phyloP scores from a whole-genome alignment of 2,113 vertebrate species.

The Geococcyx californianus region DNA sequence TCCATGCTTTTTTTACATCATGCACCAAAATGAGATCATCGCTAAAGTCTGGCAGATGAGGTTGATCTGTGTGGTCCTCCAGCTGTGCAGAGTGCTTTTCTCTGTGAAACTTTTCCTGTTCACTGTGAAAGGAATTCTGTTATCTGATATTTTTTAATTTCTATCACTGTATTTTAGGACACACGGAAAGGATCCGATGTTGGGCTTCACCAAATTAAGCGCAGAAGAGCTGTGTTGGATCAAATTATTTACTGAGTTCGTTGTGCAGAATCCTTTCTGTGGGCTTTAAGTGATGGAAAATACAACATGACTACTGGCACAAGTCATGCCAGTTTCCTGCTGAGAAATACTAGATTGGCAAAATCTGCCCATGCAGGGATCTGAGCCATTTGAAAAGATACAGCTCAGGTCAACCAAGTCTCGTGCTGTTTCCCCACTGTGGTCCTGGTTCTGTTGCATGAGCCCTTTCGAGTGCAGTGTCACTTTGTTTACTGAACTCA shows the following conservation, averaged over 20 bases:
- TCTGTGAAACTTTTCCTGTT: slow-evolving; percentile 50
- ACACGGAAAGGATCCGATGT: neutral
- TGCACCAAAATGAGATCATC: slow-evolving; percentile 58
- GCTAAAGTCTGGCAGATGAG: slow-evolving; percentile 41
- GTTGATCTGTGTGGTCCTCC: slow-evolving; percentile 65
- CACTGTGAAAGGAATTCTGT: neutral
- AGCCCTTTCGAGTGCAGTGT: neutral
- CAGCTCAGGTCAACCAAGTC: neutral
- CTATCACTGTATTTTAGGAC: neutral
- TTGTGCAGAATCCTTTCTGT: neutral
- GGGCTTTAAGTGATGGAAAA: neutral
- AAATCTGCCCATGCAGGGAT: neutral
- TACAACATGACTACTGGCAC: neutral
- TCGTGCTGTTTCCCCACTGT: neutral
- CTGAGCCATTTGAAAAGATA: neutral
- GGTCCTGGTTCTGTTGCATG: neutral
- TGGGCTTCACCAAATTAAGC: neutral
- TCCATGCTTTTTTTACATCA: slow-evolving; percentile 37
- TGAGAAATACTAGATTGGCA: neutral
- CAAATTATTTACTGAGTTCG: neutral
- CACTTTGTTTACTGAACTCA: neutral
- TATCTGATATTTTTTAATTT: neutral
- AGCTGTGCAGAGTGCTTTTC: slow-evolving; percentile 63
- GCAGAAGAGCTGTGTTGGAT: neutral
- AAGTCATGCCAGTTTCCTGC: neutral